These are phyloP conservation scores for Oscheius sp. DNA, from an alignment of 2,888 invertebrate species.

Conservation along the genomic window DNA sequence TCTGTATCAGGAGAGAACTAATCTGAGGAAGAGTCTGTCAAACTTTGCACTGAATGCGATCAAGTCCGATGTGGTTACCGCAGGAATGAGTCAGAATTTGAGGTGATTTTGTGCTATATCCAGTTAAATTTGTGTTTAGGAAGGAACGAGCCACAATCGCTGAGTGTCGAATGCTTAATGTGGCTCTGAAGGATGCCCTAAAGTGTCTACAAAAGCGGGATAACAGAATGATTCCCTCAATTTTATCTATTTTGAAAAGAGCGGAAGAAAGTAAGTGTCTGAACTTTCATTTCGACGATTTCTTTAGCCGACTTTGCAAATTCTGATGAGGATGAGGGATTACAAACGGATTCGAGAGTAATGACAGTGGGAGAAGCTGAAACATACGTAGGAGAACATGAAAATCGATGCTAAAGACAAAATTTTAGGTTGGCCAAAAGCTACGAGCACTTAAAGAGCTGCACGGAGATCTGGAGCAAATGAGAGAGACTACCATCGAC, in stretches of 20 bases:
- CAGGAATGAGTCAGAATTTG: slow-evolving; percentile 52
- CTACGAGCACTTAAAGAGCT: slow-evolving; percentile 22
- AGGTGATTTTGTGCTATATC: slow-evolving; percentile 21
- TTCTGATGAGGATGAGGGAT: slow-evolving; percentile 53
- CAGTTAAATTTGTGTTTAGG: not conserved
- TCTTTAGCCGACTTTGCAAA: slow-evolving; percentile 45
- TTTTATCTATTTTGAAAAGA: slow-evolving; percentile 41
- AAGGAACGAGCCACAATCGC: slow-evolving; percentile 10
- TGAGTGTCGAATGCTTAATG: slow-evolving; percentile 31
- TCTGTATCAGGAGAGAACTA: slow-evolving; percentile 21
- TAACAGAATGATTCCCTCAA: slow-evolving; percentile 42
- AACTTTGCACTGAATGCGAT: slow-evolving; percentile 48
- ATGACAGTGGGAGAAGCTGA: slow-evolving; percentile 53
- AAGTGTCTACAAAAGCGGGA: slow-evolving; percentile 43
- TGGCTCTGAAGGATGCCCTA: slow-evolving; percentile 39
- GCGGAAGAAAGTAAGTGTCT: slow-evolving; percentile 16
- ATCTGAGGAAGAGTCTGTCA: slow-evolving; percentile 53
- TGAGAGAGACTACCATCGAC: slow-evolving; percentile 6
- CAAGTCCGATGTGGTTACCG: slow-evolving; percentile 47
- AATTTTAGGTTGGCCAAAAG: slow-evolving; percentile 14
- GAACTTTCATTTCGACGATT: not conserved
- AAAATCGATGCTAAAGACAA: no score
- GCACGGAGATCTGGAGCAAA: slow-evolving; percentile 20
- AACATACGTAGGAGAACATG: slow-evolving; percentile 38
- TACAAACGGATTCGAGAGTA: slow-evolving; percentile 48